Percentiles rank a stretch among this genome's conserved stretches.
Conservation (phyloP, 2,888 invertebrate genomes). For the Drosophila monieri region DNA sequence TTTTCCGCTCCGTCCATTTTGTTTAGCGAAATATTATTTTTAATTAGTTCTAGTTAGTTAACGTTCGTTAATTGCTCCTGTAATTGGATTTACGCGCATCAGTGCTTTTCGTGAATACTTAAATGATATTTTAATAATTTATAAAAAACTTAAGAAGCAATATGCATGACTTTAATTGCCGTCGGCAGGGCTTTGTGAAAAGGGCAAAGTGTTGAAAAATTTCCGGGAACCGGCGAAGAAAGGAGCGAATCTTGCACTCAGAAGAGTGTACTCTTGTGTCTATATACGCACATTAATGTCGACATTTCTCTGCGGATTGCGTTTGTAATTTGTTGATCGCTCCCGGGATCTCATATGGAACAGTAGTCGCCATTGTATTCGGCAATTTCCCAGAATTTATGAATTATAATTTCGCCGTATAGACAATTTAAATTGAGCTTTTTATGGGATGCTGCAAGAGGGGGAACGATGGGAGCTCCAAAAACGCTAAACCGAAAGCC, state of each 20-base stretch:
- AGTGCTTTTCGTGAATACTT: constrained; percentile 61
- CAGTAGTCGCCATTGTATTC: constrained; percentile 82
- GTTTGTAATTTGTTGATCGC: constrained; percentile 67
- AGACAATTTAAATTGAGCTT: constrained; percentile 84
- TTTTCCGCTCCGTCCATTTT: constrained; percentile 43
- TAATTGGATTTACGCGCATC: constrained; percentile 81
- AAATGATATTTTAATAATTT: constrained; percentile 65
- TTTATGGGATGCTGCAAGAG: constrained; percentile 65
- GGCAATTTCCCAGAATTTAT: constrained; percentile 84
- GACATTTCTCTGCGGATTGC: constrained; percentile 40
- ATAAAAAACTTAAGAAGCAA: constrained; percentile 43
- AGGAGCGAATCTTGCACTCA: constrained; percentile 8
- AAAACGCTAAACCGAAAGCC: neutral
- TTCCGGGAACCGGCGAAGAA: constrained; percentile 48
- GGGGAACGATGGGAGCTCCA: neutral
- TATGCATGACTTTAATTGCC: constrained; percentile 49
- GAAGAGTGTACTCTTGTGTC: neutral
- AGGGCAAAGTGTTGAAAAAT: constrained; percentile 50
- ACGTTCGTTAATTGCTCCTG: constrained; percentile 81
- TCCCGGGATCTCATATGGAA: constrained; percentile 55
- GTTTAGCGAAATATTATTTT: constrained; percentile 68
- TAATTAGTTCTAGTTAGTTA: constrained; percentile 83
- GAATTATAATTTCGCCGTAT: constrained; percentile 81
- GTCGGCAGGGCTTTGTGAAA: constrained; percentile 52
- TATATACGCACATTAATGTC: constrained; percentile 18